A percentile compares a stretch with the other conserved stretches of the same genome.
Evolutionary conservation across 2,888 invertebrate genomes (phyloP).

Genomic region (Phortica okadai): DNA sequence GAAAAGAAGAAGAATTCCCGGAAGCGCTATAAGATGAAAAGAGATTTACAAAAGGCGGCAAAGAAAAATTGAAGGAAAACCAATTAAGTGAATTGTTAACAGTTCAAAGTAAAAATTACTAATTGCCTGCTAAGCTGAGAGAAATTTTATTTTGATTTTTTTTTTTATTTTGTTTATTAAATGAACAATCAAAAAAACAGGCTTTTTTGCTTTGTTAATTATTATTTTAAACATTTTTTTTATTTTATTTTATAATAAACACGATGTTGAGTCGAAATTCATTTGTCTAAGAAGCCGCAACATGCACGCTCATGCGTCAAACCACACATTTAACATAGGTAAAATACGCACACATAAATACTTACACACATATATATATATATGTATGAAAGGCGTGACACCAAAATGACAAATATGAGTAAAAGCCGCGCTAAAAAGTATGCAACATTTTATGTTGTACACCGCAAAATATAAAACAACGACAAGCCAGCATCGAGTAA

Average conservation of each 20-base stretch:
- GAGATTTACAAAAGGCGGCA: too few relatives aligned
- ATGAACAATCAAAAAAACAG: neutral
- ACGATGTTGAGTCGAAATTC: constrained; percentile 44
- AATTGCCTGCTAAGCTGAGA: constrained; percentile 30
- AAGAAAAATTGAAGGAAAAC: too few relatives aligned
- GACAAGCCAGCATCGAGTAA: too few relatives aligned
- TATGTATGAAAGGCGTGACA: neutral
- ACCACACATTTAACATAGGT: constrained; percentile 47
- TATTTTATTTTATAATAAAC: constrained; percentile 48
- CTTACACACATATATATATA: too few relatives aligned
- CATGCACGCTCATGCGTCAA: constrained; percentile 27
- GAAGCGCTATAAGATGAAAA: too few relatives aligned
- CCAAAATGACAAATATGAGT: neutral
- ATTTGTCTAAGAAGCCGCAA: constrained; percentile 56
- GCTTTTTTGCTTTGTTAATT: constrained; percentile 52
- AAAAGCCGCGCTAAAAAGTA: constrained; percentile 41
- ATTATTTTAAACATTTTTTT: constrained; percentile 45
- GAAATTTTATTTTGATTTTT: constrained; percentile 16
- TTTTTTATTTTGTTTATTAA: constrained; percentile 25
- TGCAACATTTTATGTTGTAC: constrained; percentile 36
- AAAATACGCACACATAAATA: too few relatives aligned
- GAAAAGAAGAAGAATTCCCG: too few relatives aligned
- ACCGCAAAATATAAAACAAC: constrained; percentile 18
- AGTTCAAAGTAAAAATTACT: neutral
- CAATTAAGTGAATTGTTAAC: too few relatives aligned